phyloP scores from a whole-genome alignment of 2,113 vertebrate genomes.

The Castor canadensis region DNA sequence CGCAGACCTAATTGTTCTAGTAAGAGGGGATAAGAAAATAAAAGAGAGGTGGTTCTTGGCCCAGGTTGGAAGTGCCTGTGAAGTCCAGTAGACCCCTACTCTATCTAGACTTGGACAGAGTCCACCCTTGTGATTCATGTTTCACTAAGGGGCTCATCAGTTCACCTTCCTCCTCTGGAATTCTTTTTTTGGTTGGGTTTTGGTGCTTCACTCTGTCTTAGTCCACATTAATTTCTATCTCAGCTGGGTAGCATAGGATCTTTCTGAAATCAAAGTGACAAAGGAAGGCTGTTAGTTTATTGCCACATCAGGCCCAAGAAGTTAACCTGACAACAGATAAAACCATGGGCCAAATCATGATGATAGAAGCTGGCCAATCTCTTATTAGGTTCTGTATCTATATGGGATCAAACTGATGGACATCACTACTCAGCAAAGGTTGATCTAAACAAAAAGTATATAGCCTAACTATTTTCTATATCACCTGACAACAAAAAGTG shows the following conservation, averaged over 20 bases:
- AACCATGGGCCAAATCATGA: neutral
- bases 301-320: conserved; percentile 2
- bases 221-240: neutral
- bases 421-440: neutral
- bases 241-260: neutral
- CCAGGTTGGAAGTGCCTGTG: neutral
- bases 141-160: neutral
- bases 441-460: neutral
- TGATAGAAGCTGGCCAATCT: neutral
- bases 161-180: neutral
- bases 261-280: neutral
- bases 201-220: neutral
- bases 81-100: neutral
- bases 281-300: neutral
- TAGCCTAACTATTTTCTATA: conserved; percentile 10
- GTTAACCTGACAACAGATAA: conserved; percentile 31
- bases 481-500: neutral
- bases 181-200: neutral
- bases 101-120: neutral
- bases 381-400: conserved; percentile 1
- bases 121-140: neutral
- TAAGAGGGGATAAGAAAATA: neutral
- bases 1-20: neutral
- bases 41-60: neutral
- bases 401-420: neutral